These are phyloP conservation scores for Pocillopora verrucosa DNA, from an alignment of 64 coral and sea anemone genomes.

Conservation along the genomic window DNA sequence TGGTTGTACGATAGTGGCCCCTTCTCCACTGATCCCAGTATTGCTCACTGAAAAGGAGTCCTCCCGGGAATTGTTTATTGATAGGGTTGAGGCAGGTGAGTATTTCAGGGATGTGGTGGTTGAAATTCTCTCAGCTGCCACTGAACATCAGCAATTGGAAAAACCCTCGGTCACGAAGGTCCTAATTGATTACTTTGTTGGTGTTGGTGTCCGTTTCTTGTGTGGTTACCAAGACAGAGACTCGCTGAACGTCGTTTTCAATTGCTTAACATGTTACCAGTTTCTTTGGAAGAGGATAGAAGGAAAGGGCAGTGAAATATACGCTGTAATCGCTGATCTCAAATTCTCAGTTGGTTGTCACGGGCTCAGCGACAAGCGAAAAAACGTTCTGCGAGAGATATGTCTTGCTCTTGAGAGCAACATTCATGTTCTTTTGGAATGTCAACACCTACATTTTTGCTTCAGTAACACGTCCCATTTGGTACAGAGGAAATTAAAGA, in stretches of 20 bases:
- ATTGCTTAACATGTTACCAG: conserved; percentile 22
- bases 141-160: background rate
- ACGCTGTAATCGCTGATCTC: too few species aligned
- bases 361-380: too few species aligned
- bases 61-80: conserved; percentile 32
- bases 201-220: conserved; percentile 21
- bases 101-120: conserved; percentile 8
- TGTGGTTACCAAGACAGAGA: background rate
- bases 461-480: background rate
- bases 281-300: background rate
- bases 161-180: background rate
- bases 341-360: too few species aligned
- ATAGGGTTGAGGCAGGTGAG: background rate
- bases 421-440: background rate
- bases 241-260: background rate
- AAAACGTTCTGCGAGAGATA: too few species aligned
- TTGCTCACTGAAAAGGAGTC: conserved; percentile 12
- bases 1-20: conserved; percentile 42
- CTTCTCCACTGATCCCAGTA: conserved; percentile 39
- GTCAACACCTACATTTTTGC: background rate
- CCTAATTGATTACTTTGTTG: background rate
- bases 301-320: too few species aligned
- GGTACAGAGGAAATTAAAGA: background rate
- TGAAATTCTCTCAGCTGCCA: background rate
- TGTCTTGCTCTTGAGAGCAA: background rate